Evolutionary conservation across 2,888 invertebrate species (phyloP), one percentile per base, ranked within the genome.

Genomic region (Matsumyia berberina): DNA sequence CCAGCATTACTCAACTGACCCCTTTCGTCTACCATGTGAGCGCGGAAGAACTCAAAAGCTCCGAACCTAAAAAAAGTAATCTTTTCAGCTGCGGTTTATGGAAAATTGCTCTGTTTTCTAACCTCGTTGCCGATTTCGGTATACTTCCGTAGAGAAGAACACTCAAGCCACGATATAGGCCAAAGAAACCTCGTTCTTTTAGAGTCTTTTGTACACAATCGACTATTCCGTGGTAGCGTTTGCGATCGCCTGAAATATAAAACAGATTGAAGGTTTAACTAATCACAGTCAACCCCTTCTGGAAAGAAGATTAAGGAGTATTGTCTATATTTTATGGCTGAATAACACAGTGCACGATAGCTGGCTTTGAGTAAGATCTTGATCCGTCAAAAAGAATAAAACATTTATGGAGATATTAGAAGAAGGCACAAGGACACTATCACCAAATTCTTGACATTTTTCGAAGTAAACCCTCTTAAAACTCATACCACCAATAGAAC

Each of bases 81-180:
- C 19, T n/a, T 17, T 49, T 66, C 35, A 17, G 8, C 11, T 53
- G 9, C n/a, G 11, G 0, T 29, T n/a, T 24, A 12, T 9, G 4
- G 24, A 1, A 39, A 19, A 5, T 9, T 31, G 5, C 0, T 72
- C 81, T 55, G 1, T 24, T 24, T n/a, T n/a, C n/a, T n/a, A n/a
- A 97, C 97, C 97, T 95, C 86, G 99, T 97, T 42, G 98, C 99
- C 58, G 99, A 98, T 92, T 99, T 99, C 8, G 99, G 99, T 91
- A 99, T 98, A 29, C 99, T 99, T 19, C 99, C 99, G 91, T 99
- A 99, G 7, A 99, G 90, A 6, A 99, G 94, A 1, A 99, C 98
- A 90, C 98, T 97, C 42, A 99, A 94, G 0, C 99, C 99, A 86
- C 99, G 93, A 91, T 99, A 99, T 0, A 99, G 93, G 0, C 99